These are phyloP conservation scores for Pandemis corylana DNA, from an alignment of 2,888 invertebrate genomes.

Conservation along the genomic window DNA sequence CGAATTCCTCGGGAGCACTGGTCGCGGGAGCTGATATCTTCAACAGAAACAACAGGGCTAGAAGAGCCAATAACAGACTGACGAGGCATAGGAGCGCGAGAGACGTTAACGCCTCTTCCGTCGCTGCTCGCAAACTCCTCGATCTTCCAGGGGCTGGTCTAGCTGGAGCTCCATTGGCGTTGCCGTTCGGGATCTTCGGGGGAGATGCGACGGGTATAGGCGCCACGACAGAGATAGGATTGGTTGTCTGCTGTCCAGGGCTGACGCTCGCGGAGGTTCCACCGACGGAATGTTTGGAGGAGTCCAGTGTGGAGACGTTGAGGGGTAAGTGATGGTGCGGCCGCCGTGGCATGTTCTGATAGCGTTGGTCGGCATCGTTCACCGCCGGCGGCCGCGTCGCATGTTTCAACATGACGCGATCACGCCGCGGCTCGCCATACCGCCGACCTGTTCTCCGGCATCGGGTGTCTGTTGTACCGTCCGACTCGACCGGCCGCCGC, in stretches of 20 bases:
- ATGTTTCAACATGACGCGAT: constrained; percentile 89
- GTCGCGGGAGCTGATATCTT: constrained; percentile 91
- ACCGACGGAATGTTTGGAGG: constrained; percentile 87
- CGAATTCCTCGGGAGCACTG: constrained; percentile 90
- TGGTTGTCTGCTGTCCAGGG: constrained; percentile 73
- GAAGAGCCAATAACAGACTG: constrained; percentile 91
- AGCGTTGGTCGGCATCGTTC: constrained; percentile 82
- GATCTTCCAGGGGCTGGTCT: constrained; percentile 65
- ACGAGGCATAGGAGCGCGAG: constrained; percentile 94
- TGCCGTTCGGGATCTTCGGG: constrained; percentile 81
- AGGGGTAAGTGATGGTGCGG: constrained; percentile 87
- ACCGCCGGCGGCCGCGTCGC: constrained; percentile 86
- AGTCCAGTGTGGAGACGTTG: constrained; percentile 88
- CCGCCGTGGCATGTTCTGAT: constrained; percentile 85
- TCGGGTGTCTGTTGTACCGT: constrained; percentile 63
- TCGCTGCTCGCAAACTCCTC: constrained; percentile 71
- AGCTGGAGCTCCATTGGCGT: constrained; percentile 82
- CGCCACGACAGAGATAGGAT: constrained; percentile 29
- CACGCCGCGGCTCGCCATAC: constrained; percentile 75
- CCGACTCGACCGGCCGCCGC: constrained; percentile 64
- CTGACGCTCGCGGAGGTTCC: constrained; percentile 85
- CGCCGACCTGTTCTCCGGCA: constrained; percentile 76
- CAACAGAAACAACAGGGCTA: constrained; percentile 93
- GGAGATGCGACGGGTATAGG: constrained; percentile 71
- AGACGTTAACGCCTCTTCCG: constrained; percentile 92